Percentiles rank a stretch among this genome's conserved stretches.
These are phyloP conservation scores for Platypus cylindrus DNA, from an alignment of 2,888 invertebrate species.

Conservation along the genomic window DNA sequence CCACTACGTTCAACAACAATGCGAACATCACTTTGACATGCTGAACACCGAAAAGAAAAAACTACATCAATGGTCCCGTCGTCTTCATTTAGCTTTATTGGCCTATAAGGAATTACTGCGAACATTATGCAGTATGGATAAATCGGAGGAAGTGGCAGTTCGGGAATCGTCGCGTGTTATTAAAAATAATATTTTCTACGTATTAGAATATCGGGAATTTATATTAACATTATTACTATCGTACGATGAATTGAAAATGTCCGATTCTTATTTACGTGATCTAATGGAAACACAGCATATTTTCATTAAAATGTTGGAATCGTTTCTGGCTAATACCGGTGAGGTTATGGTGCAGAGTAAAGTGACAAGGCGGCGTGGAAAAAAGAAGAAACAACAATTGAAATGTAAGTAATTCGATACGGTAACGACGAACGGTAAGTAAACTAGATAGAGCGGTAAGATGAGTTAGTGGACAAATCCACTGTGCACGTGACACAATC, in stretches of 20 bases:
- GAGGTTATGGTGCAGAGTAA: slow-evolving; percentile 60
- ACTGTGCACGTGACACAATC: too few relatives aligned
- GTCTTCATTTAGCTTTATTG: slow-evolving; percentile 74
- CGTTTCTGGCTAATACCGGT: slow-evolving; percentile 49
- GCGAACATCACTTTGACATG: slow-evolving; percentile 76
- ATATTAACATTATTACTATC: slow-evolving; percentile 65
- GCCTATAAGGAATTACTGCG: slow-evolving; percentile 72
- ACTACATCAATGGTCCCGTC: slow-evolving; percentile 70
- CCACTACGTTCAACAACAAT: slow-evolving; percentile 87
- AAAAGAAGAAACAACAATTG: slow-evolving; percentile 32
- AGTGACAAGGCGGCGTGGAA: slow-evolving; percentile 38
- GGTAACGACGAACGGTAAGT: slow-evolving; percentile 30
- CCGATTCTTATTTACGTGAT: slow-evolving; percentile 72
- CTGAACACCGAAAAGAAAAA: slow-evolving; percentile 79
- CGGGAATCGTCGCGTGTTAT: slow-evolving; percentile 73
- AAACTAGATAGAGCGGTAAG: not conserved
- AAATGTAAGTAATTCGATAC: not conserved
- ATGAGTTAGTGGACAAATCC: too few relatives aligned
- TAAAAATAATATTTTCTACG: slow-evolving; percentile 85
- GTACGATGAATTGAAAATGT: slow-evolving; percentile 78
- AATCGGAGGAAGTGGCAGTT: slow-evolving; percentile 53
- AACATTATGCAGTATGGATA: slow-evolving; percentile 74
- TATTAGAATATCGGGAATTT: slow-evolving; percentile 87
- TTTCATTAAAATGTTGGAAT: slow-evolving; percentile 81
- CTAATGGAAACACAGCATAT: slow-evolving; percentile 81